phyloP scores from a whole-genome alignment of 2,888 invertebrate genomes.

The Sipha maydis region DNA sequence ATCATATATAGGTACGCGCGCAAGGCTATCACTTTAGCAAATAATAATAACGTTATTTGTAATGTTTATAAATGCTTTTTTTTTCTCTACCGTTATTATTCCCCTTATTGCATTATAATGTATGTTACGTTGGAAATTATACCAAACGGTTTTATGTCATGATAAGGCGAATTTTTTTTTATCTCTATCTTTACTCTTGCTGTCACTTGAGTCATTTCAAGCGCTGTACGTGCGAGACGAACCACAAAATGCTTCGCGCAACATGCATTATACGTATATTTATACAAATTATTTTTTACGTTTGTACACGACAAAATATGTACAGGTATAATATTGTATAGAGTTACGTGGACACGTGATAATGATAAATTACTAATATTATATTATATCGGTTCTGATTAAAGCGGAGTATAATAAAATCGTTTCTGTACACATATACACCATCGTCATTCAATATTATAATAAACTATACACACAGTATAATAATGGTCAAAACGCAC shows the following conservation, averaged over 20 bases:
- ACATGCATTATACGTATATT: neutral
- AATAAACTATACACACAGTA: no score
- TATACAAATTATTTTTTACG: neutral
- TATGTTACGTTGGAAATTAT: constrained; percentile 35
- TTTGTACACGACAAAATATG: neutral
- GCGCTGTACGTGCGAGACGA: constrained; percentile 50
- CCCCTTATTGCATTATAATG: neutral
- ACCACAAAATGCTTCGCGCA: constrained; percentile 30
- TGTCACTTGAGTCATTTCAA: neutral
- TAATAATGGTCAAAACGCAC: neutral
- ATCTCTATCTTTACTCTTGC: neutral
- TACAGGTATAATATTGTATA: neutral
- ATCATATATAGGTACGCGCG: neutral
- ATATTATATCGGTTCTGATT: neutral
- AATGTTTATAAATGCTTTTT: constrained; percentile 30
- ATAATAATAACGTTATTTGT: constrained; percentile 8
- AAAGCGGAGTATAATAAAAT: neutral
- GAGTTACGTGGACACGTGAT: neutral
- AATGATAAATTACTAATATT: constrained; percentile 4
- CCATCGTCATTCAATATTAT: no score
- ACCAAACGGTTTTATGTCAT: constrained; percentile 11
- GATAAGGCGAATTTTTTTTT: constrained; percentile 24
- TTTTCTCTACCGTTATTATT: neutral
- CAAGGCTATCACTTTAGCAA: neutral
- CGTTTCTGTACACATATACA: neutral